Percentiles rank a stretch among this genome's conserved stretches.
phyloP scores from a whole-genome alignment of 2,797 vertebrate genomes.

The Prionace glauca region DNA sequence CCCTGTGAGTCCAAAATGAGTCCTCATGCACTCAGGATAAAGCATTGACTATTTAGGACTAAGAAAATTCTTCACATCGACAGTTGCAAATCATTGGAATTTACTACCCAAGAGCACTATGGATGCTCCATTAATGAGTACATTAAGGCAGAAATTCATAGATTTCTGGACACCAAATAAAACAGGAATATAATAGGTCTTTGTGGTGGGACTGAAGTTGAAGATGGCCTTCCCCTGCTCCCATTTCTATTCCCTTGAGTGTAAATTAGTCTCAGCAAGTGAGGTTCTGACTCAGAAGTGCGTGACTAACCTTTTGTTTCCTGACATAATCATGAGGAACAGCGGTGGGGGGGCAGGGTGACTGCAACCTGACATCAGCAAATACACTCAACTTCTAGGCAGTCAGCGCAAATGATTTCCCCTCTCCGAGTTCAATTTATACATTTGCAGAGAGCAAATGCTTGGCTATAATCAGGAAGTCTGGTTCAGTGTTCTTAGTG shows the following conservation, averaged over 20 bases:
- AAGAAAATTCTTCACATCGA: not conserved
- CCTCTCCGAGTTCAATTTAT: no score
- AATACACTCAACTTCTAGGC: not conserved
- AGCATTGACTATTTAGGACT: not conserved
- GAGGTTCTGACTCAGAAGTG: not conserved
- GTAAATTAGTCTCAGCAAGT: not conserved
- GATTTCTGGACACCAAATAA: not conserved
- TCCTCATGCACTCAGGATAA: not conserved
- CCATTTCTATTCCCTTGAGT: not conserved
- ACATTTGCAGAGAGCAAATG: no score
- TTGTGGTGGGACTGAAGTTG: not conserved
- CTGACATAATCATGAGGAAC: no score
- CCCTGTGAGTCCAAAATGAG: not conserved
- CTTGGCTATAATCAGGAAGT: no score
- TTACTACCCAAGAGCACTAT: not conserved
- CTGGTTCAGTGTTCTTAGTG: no score
- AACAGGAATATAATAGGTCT: no score
- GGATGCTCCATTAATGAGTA: no score
- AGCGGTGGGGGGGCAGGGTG: no score
- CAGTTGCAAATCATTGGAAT: not conserved
- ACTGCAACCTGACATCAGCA: not conserved
- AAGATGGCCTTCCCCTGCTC: not conserved
- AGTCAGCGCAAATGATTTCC: not conserved
- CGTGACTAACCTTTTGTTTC: not conserved
- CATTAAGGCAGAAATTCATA: not conserved